These are phyloP conservation scores for Chironomus tentans DNA, from an alignment of 2,888 invertebrate species.

Conservation along the genomic window DNA sequence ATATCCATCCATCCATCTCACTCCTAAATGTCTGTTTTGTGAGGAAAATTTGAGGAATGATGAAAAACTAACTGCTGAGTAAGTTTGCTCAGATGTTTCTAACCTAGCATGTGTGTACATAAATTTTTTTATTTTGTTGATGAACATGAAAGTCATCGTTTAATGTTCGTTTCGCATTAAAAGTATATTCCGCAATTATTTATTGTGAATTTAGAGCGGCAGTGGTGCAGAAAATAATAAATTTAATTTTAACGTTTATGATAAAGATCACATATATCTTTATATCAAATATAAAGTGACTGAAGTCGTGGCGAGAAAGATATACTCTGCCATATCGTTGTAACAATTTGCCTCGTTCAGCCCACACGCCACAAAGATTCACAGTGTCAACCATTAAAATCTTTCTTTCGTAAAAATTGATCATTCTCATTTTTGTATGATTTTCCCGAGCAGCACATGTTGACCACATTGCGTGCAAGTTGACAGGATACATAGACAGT, in stretches of 20 bases:
- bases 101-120: neutral
- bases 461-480: too few relatives aligned
- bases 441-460: too few relatives aligned
- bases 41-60: neutral
- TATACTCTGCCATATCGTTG: neutral
- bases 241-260: neutral
- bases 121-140: neutral
- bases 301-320: neutral
- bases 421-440: neutral
- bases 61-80: neutral
- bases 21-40: neutral
- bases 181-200: neutral
- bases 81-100: constrained; percentile 8
- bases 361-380: neutral
- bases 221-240: neutral
- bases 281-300: neutral
- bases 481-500: too few relatives aligned
- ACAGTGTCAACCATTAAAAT: neutral
- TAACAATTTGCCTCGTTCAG: neutral
- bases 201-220: neutral
- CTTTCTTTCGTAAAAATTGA: neutral
- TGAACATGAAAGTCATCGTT: neutral
- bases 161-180: neutral
- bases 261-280: constrained; percentile 8
- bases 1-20: neutral